These are phyloP conservation scores for Ommatoiulus sabulosus DNA, from an alignment of 2,888 invertebrate species.

Conservation along the genomic window DNA sequence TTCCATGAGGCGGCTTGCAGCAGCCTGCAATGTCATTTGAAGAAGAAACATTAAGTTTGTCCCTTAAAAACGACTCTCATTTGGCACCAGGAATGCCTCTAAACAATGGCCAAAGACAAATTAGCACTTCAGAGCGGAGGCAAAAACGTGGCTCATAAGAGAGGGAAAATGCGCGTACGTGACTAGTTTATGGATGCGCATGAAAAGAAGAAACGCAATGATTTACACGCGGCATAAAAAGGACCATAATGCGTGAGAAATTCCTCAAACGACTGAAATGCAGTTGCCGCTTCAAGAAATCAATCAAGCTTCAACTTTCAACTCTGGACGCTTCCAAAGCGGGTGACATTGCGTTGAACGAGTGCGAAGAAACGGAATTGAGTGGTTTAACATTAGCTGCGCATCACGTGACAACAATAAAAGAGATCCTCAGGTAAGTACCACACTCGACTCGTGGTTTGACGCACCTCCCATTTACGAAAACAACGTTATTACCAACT, in stretches of 20 bases:
- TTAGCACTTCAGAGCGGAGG: not conserved
- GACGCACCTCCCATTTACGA: too few species aligned
- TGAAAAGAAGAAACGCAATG: not conserved
- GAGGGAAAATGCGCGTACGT: not conserved
- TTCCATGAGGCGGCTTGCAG: not conserved
- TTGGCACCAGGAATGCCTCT: slow-evolving; percentile 4
- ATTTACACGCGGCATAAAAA: not conserved
- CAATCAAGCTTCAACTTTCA: not conserved
- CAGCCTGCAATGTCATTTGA: slow-evolving; percentile 21
- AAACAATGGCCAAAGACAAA: slow-evolving; percentile 40
- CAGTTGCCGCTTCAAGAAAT: not conserved
- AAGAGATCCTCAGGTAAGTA: too few species aligned
- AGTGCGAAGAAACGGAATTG: too few species aligned
- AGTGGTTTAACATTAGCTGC: too few species aligned
- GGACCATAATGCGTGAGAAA: not conserved
- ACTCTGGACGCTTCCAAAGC: not conserved
- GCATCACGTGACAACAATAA: too few species aligned
- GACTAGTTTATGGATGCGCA: not conserved
- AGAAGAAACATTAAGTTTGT: slow-evolving; percentile 40
- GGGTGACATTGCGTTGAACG: too few species aligned
- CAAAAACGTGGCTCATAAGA: slow-evolving; percentile 36
- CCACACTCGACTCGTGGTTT: too few species aligned
- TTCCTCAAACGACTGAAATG: slow-evolving; percentile 12
- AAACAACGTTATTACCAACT: too few species aligned
- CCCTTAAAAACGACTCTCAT: slow-evolving; percentile 35